Conservation (phyloP, 2,888 invertebrate species). For the Nomada ferruginata region DNA sequence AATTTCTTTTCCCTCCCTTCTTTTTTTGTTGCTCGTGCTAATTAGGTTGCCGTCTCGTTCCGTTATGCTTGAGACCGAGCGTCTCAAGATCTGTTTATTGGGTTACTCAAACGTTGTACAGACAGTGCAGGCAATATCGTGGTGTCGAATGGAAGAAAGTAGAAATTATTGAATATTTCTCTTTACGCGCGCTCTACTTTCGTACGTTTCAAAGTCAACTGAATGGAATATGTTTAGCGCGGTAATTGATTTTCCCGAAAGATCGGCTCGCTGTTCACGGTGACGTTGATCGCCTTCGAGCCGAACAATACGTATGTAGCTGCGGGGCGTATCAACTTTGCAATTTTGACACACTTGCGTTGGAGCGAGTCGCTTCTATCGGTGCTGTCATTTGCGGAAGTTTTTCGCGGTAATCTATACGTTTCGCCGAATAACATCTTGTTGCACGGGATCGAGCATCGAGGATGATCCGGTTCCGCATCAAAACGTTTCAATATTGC, state of each 20-base stretch:
- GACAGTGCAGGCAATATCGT: slow-evolving; percentile 6
- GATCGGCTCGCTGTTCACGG: slow-evolving; percentile 22
- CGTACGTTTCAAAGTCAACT: background rate
- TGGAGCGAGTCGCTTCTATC: slow-evolving; percentile 16
- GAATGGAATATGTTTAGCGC: background rate
- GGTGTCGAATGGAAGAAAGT: background rate
- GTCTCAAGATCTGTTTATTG: slow-evolving; percentile 46
- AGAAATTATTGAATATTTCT: background rate
- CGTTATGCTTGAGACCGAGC: slow-evolving; percentile 22
- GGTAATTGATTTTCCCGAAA: slow-evolving; percentile 7
- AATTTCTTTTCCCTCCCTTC: background rate
- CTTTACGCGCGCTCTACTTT: background rate
- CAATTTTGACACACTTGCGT: slow-evolving; percentile 39
- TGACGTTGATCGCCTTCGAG: slow-evolving; percentile 50
- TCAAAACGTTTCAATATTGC: slow-evolving; percentile 18
- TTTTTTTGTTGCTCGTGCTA: slow-evolving; percentile 19
- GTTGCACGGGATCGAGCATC: background rate
- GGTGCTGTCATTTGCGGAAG: slow-evolving; percentile 36
- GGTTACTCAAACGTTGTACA: slow-evolving; percentile 17
- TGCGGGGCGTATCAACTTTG: slow-evolving; percentile 40
- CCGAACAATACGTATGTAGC: slow-evolving; percentile 19
- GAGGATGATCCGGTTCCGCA: background rate
- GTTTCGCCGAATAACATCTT: slow-evolving; percentile 9
- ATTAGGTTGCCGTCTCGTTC: slow-evolving; percentile 39
- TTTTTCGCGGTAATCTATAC: slow-evolving; percentile 1